Percentiles rank a stretch among this genome's conserved stretches.
These are phyloP conservation scores for Macrophya annulata DNA, from an alignment of 2,888 invertebrate genomes.

Conservation along the genomic window DNA sequence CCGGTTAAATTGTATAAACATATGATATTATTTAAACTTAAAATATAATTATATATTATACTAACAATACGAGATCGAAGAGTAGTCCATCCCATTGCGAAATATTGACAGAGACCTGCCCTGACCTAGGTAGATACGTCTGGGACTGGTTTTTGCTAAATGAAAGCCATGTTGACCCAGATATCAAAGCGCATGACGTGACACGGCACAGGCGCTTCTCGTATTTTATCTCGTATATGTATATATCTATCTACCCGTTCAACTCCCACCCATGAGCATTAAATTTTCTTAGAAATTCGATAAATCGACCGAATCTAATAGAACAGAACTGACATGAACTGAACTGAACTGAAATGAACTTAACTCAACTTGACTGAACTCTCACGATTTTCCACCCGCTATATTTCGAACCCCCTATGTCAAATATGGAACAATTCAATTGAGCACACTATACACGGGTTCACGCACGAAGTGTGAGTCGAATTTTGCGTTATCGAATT, in stretches of 20 bases:
- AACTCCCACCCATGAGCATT: not conserved
- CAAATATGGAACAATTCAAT: slow-evolving; percentile 47
- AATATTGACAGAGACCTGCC: slow-evolving; percentile 55
- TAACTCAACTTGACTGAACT: not conserved
- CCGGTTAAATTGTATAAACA: no score
- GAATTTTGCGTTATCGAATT: slow-evolving; percentile 43
- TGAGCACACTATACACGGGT: slow-evolving; percentile 17
- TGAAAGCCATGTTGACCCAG: slow-evolving; percentile 74
- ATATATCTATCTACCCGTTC: slow-evolving; percentile 62
- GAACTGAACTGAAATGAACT: not conserved
- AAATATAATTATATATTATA: slow-evolving; percentile 62
- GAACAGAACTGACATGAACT: not conserved
- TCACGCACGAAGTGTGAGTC: slow-evolving; percentile 33
- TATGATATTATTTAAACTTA: no score
- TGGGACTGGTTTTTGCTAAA: slow-evolving; percentile 70
- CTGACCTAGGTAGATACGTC: slow-evolving; percentile 70
- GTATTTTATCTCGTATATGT: slow-evolving; percentile 61
- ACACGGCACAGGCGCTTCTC: slow-evolving; percentile 74
- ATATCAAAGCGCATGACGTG: slow-evolving; percentile 78
- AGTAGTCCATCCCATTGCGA: slow-evolving; percentile 82
- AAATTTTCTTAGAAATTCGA: slow-evolving; percentile 58
- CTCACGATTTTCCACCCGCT: not conserved
- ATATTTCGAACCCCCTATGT: slow-evolving; percentile 10
- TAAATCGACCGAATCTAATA: slow-evolving; percentile 59
- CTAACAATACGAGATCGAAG: slow-evolving; percentile 83